These are phyloP conservation scores for Papilio helenus DNA, from an alignment of 1,140 invertebrate genomes.

Conservation along the genomic window DNA sequence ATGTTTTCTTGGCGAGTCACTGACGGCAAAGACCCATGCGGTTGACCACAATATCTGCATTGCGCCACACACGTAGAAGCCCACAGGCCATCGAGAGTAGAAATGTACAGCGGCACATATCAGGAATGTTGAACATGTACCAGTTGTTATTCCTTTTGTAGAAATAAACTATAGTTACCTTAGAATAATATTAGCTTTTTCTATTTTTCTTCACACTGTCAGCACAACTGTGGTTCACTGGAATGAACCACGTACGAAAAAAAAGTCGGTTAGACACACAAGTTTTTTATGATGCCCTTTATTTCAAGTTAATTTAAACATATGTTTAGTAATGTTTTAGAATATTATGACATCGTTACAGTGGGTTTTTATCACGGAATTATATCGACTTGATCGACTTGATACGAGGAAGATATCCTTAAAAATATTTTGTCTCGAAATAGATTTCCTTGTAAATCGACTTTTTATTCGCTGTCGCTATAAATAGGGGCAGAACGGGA, in stretches of 20 bases:
- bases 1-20: constrained; percentile 89
- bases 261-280: too few species aligned
- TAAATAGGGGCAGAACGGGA: neutral
- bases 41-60: constrained; percentile 85
- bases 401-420: too few species aligned
- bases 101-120: constrained; percentile 84
- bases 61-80: constrained; percentile 87
- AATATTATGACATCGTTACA: too few species aligned
- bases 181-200: too few species aligned
- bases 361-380: too few species aligned
- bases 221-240: too few species aligned
- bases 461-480: constrained; percentile 12
- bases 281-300: too few species aligned
- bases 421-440: neutral
- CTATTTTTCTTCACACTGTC: neutral
- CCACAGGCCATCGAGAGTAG: constrained; percentile 87
- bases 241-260: too few species aligned
- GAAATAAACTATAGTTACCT: constrained; percentile 43
- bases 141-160: constrained; percentile 85
- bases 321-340: too few species aligned
- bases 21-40: constrained; percentile 85
- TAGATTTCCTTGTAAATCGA: neutral
- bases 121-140: constrained; percentile 86
- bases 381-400: too few species aligned
- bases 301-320: too few species aligned